Conservation (phyloP, 2,888 invertebrate species). For the Nomada lathburiana region DNA sequence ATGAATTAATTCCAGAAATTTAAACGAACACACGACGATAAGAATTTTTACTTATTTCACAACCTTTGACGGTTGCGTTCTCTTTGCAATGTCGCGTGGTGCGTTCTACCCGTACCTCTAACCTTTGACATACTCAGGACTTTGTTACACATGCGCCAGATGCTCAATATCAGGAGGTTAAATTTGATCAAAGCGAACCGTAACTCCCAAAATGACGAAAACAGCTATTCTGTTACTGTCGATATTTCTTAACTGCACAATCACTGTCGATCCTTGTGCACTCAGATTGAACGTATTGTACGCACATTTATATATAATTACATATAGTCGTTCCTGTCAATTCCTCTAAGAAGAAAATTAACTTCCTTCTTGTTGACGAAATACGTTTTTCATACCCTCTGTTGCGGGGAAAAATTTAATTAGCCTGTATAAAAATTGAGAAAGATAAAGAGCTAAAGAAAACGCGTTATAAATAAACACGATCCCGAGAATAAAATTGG, state of each 20-base stretch:
- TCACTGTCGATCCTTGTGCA: background rate
- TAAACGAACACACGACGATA: too few relatives aligned
- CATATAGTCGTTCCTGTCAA: background rate
- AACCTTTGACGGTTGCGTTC: background rate
- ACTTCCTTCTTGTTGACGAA: too few relatives aligned
- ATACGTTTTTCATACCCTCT: background rate
- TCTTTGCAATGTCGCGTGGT: background rate
- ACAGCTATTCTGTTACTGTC: slow-evolving; percentile 39
- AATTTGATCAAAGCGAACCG: slow-evolving; percentile 57
- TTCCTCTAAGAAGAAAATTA: background rate
- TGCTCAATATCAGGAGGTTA: slow-evolving; percentile 44
- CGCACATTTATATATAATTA: background rate
- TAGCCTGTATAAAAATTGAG: background rate
- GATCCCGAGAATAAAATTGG: background rate
- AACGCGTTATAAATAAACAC: too few relatives aligned
- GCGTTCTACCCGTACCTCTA: background rate
- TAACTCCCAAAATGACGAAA: slow-evolving; percentile 21
- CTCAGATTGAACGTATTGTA: background rate
- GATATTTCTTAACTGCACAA: slow-evolving; percentile 34
- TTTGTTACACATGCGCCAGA: slow-evolving; percentile 29
- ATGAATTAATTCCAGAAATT: too few relatives aligned
- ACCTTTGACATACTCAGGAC: slow-evolving; percentile 49
- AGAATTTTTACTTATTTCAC: too few relatives aligned
- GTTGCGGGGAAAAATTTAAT: background rate
- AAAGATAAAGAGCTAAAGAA: background rate